These are phyloP conservation scores for Malurus leucopterus DNA, from an alignment of 2,797 vertebrate species.

Conservation along the genomic window DNA sequence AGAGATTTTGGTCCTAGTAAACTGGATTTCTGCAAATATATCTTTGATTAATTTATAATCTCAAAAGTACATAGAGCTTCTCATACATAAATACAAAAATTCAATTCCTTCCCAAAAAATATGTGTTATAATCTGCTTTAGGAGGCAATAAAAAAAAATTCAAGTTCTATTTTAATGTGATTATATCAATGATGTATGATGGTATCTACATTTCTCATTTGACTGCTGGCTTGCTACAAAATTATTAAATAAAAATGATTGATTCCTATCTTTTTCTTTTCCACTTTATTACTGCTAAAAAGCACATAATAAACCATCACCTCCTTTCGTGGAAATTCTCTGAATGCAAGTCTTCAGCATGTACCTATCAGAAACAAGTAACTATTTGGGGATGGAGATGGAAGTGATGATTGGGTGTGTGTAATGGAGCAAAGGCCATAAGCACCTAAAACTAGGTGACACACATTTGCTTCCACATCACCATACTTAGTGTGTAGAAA, in stretches of 20 bases:
- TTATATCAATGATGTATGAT: background rate
- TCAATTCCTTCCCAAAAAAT: background rate
- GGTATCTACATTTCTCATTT: background rate
- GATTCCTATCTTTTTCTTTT: background rate
- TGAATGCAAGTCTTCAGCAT: background rate
- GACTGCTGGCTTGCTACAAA: background rate
- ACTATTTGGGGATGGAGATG: background rate
- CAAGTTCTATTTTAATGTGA: background rate
- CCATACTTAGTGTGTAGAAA: fast-evolving
- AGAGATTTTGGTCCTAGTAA: background rate
- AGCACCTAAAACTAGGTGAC: background rate
- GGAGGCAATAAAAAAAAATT: background rate
- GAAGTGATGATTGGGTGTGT: background rate
- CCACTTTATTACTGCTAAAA: background rate
- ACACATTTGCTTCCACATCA: background rate
- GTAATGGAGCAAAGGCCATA: background rate
- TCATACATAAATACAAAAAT: background rate
- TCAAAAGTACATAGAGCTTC: background rate
- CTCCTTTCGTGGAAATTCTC: background rate
- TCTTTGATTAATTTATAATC: background rate
- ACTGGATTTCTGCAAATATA: background rate
- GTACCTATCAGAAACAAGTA: background rate
- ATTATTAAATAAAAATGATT: slow-evolving; percentile 10
- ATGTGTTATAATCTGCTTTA: background rate
- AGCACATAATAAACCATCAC: background rate